Conservation (phyloP, 2,888 invertebrate species). For the Eueremaeus valkanovi region DNA sequence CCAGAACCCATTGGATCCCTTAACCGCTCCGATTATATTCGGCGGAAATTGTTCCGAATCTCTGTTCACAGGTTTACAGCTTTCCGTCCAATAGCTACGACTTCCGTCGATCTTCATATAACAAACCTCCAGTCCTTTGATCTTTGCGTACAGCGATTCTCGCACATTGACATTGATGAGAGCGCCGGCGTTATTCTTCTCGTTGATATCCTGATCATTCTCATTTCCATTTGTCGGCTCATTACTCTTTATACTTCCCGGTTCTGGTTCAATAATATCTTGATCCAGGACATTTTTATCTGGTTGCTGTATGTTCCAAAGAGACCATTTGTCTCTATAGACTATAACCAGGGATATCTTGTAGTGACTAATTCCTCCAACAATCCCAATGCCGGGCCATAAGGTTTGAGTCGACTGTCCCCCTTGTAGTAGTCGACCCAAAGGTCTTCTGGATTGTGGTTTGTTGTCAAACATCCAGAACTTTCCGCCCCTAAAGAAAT, state of each 20-base stretch:
- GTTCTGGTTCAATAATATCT: background rate
- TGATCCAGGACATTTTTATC: background rate
- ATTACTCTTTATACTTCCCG: too few species aligned
- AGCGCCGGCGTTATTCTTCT: background rate
- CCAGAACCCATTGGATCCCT: background rate
- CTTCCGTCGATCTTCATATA: background rate
- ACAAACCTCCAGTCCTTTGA: background rate
- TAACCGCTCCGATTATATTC: background rate
- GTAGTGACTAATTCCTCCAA: background rate
- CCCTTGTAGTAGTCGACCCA: background rate
- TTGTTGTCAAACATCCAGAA: conserved; percentile 20
- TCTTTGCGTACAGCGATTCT: background rate
- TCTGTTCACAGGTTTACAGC: background rate
- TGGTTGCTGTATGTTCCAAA: background rate
- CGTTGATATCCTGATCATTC: background rate
- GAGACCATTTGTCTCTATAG: background rate
- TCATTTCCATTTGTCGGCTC: too few species aligned
- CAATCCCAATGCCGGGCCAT: background rate
- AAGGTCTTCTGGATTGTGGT: background rate
- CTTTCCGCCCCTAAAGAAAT: background rate
- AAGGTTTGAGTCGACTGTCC: background rate
- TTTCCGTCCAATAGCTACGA: background rate
- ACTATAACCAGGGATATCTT: background rate
- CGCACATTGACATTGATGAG: background rate
- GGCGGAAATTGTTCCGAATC: background rate